Evolutionary conservation across 2,113 vertebrate species (phyloP).

Genomic region (Caranx melampygus): DNA sequence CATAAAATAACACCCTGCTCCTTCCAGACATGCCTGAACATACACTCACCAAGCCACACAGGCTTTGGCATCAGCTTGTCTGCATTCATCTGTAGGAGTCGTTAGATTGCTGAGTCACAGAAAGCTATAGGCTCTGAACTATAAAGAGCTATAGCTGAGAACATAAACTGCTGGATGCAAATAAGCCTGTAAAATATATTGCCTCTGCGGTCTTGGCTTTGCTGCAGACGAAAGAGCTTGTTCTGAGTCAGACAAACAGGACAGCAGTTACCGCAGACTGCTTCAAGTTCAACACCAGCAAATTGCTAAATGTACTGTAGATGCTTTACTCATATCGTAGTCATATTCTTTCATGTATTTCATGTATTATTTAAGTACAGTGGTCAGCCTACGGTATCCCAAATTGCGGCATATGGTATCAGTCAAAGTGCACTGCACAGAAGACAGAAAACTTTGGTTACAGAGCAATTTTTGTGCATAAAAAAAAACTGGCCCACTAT

Average conservation of each 20-base stretch:
- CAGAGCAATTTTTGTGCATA: slow-evolving; percentile 17
- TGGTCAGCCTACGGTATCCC: background rate
- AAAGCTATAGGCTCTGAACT: slow-evolving; percentile 53
- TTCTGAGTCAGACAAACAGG: slow-evolving; percentile 54
- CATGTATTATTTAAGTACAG: background rate
- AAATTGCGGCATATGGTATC: background rate
- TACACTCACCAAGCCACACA: slow-evolving; percentile 51
- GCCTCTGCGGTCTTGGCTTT: slow-evolving; percentile 62
- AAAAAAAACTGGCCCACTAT: slow-evolving; percentile 41
- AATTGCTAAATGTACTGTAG: slow-evolving; percentile 42
- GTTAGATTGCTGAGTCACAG: slow-evolving; percentile 53
- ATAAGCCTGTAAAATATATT: slow-evolving; percentile 64
- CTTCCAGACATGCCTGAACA: slow-evolving; percentile 55
- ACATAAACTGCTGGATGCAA: slow-evolving; percentile 63
- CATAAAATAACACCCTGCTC: slow-evolving; percentile 59
- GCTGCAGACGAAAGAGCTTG: slow-evolving; percentile 30
- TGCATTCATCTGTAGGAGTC: slow-evolving; percentile 37
- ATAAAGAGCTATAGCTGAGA: slow-evolving; percentile 49
- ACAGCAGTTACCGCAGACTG: slow-evolving; percentile 40
- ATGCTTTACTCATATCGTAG: slow-evolving; percentile 10
- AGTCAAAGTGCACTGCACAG: slow-evolving; percentile 1
- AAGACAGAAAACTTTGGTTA: slow-evolving; percentile 18
- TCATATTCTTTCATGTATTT: slow-evolving; percentile 5
- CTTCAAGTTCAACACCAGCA: slow-evolving; percentile 20
- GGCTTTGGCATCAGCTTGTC: slow-evolving; percentile 50